Evolutionary conservation across 2,888 invertebrate genomes (phyloP).

Genomic region (Drosophila ezoana): DNA sequence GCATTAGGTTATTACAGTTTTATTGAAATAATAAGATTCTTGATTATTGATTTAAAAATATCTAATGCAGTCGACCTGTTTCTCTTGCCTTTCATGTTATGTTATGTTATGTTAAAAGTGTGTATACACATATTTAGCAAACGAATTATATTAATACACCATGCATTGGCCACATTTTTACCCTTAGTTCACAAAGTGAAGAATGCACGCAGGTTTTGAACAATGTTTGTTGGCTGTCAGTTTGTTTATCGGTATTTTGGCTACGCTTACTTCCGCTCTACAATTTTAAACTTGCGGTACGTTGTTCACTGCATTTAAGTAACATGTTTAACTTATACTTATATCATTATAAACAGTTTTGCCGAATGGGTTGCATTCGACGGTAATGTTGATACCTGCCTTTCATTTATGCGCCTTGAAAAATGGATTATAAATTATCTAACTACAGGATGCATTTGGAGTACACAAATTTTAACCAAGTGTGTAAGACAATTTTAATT

Average conservation of each 20-base stretch:
- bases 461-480: constrained; percentile 9
- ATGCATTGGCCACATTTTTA: neutral
- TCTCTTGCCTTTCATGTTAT: neutral
- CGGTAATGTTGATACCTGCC: too few relatives aligned
- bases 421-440: constrained; percentile 16
- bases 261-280: too few relatives aligned
- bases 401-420: too few relatives aligned
- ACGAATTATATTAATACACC: constrained; percentile 6
- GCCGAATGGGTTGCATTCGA: too few relatives aligned
- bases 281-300: too few relatives aligned
- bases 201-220: neutral
- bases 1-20: constrained; percentile 29
- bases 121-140: constrained; percentile 3
- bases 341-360: too few relatives aligned
- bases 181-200: neutral
- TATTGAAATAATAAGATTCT: constrained; percentile 21
- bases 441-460: constrained; percentile 32
- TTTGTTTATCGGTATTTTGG: too few relatives aligned
- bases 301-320: too few relatives aligned
- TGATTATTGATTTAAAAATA: constrained; percentile 11
- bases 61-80: constrained; percentile 6
- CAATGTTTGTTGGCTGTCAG: too few relatives aligned
- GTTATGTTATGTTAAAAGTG: constrained; percentile 4
- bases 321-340: too few relatives aligned
- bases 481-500: neutral